Percentiles rank a stretch among this genome's conserved stretches.
Evolutionary conservation across 2,888 invertebrate genomes (phyloP).

Genomic region (Ormyrus thymus): DNA sequence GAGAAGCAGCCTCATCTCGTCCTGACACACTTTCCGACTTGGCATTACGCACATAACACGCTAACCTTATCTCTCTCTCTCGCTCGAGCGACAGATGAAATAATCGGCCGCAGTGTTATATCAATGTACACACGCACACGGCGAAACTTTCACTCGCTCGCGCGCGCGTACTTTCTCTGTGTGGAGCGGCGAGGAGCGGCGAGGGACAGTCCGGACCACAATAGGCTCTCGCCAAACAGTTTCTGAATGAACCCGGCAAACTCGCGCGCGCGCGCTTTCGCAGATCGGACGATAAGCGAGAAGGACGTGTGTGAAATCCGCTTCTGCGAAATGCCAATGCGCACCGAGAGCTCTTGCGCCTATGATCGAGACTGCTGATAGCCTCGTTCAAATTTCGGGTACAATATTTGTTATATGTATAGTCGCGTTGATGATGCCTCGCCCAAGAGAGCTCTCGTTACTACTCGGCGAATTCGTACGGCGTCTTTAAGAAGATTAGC

Average conservation of each 20-base stretch:
- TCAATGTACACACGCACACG: neutral
- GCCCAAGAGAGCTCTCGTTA: no score
- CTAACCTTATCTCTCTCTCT: slow-evolving; percentile 3
- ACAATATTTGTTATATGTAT: no score
- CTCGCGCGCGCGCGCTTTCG: no score
- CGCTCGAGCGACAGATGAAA: slow-evolving; percentile 23
- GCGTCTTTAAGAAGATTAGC: no score
- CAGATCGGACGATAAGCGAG: neutral
- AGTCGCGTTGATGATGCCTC: no score
- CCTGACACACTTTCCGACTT: slow-evolving; percentile 32
- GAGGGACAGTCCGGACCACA: neutral
- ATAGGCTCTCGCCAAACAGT: neutral
- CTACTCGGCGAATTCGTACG: no score
- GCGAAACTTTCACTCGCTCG: slow-evolving; percentile 22
- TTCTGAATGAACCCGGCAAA: neutral
- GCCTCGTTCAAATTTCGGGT: no score
- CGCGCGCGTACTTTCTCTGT: slow-evolving; percentile 17
- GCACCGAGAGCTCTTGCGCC: neutral
- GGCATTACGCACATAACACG: neutral
- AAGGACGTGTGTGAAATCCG: neutral
- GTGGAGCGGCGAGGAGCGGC: no score
- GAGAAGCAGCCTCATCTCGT: neutral
- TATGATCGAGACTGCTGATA: no score
- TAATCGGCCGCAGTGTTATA: slow-evolving; percentile 37
- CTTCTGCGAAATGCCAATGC: neutral